Base-by-base conservation (phyloP, 2,888 invertebrate species). In the Pristionchus maxplancki region DNA sequence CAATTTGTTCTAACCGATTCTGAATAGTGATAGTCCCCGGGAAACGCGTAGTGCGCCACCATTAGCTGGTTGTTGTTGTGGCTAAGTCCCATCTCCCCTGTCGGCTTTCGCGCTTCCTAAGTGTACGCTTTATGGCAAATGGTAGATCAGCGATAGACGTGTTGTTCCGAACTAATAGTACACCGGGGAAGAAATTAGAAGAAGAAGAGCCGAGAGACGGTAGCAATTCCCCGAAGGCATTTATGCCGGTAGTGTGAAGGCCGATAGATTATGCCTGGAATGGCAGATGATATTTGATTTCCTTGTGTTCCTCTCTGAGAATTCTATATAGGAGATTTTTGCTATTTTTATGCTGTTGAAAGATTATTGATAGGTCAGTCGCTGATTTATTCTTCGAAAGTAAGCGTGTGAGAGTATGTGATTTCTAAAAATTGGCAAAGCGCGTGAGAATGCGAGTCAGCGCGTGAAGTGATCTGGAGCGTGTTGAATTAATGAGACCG, bases 81-180 rank as follows among this genome's bases (percentile, higher is more conserved):
- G 34, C 15, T 17, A 67, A 17, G 17, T 11, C 15, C 31, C 11
- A 31, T 67, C 34, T 67, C 67, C 34, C 34, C 67, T 67, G 31
- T 17, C 67, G 28, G 37, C n/a, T 20, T 44, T 34, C 37, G 8
- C 34, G 13, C 15, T 44, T 4, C 78, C 58, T 58, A 58, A 58
- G 58, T 58, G 58, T 58, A 58, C 58, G 24, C 58, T 58, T n/a
- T n/a, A 15, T 78, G 17, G 78, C n/a, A n/a, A 78, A 78, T 78
- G 78, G 28, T 48, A 78, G 78, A 78, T 28, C 78, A 78, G 58
- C 24, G 9, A 58, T n/a, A 58, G 58, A 58, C 58, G 58, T 58
- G 58, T 58, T 58, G 58, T 58, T 58, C 58, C 24, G 58, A 58
- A 58, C 58, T n/a, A 58, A 6, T 24, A 58, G 58, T 4, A n/a